Evolutionary conservation across 2,113 vertebrate genomes (phyloP), one percentile per base, ranked within the genome.

Genomic region (Cyprinus carpio): DNA sequence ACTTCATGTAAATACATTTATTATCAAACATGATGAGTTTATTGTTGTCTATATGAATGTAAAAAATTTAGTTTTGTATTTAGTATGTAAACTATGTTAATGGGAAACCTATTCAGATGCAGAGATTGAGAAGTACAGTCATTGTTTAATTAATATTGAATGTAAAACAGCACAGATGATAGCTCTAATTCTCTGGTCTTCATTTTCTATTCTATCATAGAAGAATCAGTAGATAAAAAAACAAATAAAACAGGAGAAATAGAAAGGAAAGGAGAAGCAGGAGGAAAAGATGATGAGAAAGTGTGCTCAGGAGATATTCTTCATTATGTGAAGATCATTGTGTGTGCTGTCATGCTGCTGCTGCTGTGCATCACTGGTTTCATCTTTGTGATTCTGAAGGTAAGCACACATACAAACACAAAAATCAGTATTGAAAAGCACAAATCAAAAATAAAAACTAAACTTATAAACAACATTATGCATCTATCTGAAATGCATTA

Each of bases 261-360:
- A 31, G 40, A 2, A 40, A 40, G 6, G 9, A 2, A 6, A 5
- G 31, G 31, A 34, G 31, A 34, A 34, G 31, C 31, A n/a, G 2
- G 20, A 84, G 74, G n/a, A n/a, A 37, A 37, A 37, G 37, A 37
- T 37, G n/a, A n/a, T n/a, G n/a, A 69, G 11, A 6, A 12, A 7
- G 1, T 56, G 0, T 75, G 6, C 40, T 29, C 25, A 46, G 0
- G 20, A 46, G 0, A 29, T 4, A 6, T 3, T 49, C 1, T 4
- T 20, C 51, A 43, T 20, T 46, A 43, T 6, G 3, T 4, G 15
- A 16, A 23, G 25, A 62, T 31, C 3, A n/a, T n/a, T n/a, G n/a
- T n/a, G n/a, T n/a, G n/a, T n/a, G n/a, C n/a, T n/a, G n/a, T n/a
- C n/a, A n/a, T n/a, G n/a, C n/a, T n/a, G n/a, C n/a, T n/a, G n/a